Base-by-base conservation (phyloP, 2,797 vertebrate species). In the Mormyrus proboscirostris region DNA sequence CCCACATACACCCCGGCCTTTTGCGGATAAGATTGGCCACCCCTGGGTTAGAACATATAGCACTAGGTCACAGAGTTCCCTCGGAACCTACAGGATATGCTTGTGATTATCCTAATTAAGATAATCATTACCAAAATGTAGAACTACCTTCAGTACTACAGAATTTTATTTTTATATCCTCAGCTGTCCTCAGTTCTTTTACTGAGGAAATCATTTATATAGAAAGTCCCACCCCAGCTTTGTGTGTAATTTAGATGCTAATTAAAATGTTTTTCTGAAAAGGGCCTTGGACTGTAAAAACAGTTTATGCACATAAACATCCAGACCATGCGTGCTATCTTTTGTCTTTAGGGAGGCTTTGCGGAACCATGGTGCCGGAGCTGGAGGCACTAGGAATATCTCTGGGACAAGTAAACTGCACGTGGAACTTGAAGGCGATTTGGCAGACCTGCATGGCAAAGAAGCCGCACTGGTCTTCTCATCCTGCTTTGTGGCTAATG, bases 381-480 rank as follows among this genome's bases (percentile, higher is more conserved):
- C 96, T n/a, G 96, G 96, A 47, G 96, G 96, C 25, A 97, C 96
- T 0, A 94, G 96, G 76, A 97, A 97, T 91, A 97, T 97, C 91
- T 97, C 96, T 0, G 96, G 96, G 90, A 97, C 96, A 0, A 97
- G 96, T 92, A 96, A 95, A 92, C 96, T 96, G 88, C 96, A 97
- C 0, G 96, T 97, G 0, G 96, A 97, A n/a, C 93, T 97, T 90
- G 96, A 97, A 90, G 93, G 90, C 91, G 96, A 96, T 57, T 91
- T 97, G 87, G 96, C 96, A 16, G 95, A 97, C 88, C 95, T 97
- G 51, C 96, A 97, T 1, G 95, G 95, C 59, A 97, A 97, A 90
- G 96, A 97, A n/a, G 96, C 96, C 3, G 96, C 96, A 0, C 92
- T 97, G 22, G 22, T 97, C 69, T 97, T 97, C 84, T 96, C 96